Evolutionary conservation across 2,888 invertebrate species (phyloP).

Genomic region (Papilio protenor): DNA sequence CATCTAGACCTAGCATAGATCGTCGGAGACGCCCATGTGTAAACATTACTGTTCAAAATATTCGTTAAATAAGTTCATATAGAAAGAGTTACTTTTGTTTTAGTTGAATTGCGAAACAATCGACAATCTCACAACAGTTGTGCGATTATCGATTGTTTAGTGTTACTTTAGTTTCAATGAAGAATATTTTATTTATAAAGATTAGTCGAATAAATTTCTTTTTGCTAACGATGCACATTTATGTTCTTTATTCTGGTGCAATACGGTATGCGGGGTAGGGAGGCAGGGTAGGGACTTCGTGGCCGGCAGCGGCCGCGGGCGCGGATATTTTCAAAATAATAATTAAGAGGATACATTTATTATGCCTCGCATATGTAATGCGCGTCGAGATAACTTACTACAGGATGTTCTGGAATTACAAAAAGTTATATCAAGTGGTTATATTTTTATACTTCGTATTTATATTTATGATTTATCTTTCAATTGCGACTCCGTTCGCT

Average conservation of each 20-base stretch:
- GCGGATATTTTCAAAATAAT: constrained; percentile 83
- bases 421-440: neutral
- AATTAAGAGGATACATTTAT: constrained; percentile 84
- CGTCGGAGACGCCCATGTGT: too few relatives aligned
- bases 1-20: too few relatives aligned
- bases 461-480: too few relatives aligned
- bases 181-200: neutral
- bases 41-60: too few relatives aligned
- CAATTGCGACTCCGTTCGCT: too few relatives aligned
- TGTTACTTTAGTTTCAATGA: too few relatives aligned
- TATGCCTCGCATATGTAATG: constrained; percentile 77
- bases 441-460: neutral
- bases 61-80: too few relatives aligned
- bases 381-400: constrained; percentile 58
- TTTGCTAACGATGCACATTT: constrained; percentile 9
- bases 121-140: too few relatives aligned
- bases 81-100: too few relatives aligned
- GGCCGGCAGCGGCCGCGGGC: constrained; percentile 67
- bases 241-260: constrained; percentile 6
- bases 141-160: too few relatives aligned
- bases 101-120: too few relatives aligned
- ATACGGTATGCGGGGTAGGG: neutral
- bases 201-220: neutral
- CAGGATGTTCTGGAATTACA: constrained; percentile 47
- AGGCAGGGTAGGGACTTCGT: constrained; percentile 38